A percentile compares a stretch with the other conserved stretches of the same genome.
Conservation (phyloP, 1,140 invertebrate species). For the Atopsyche davidsoni region DNA sequence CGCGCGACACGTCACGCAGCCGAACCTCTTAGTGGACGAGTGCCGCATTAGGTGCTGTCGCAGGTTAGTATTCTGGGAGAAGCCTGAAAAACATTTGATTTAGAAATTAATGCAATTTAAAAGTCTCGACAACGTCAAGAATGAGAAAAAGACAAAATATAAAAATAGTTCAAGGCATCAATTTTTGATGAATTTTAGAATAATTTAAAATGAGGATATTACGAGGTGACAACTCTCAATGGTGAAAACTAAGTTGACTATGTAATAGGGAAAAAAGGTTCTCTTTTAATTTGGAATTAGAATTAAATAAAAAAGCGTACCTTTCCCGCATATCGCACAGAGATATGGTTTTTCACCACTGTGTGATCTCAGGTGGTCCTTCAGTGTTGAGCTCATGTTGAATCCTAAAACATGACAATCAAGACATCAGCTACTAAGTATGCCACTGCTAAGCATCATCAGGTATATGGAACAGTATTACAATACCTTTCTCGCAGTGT, state of each 20-base stretch:
- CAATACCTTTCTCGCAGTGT: conserved; percentile 25
- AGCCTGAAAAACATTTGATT: conserved; percentile 31
- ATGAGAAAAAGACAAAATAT: no score
- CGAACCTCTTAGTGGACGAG: conserved; percentile 38
- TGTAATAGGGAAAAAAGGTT: no score
- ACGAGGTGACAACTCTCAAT: no score
- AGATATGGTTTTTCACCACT: conserved; percentile 42
- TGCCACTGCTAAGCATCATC: not conserved
- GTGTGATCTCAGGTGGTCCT: conserved; percentile 41
- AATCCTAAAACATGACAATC: conserved; percentile 29
- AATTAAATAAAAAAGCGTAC: no score
- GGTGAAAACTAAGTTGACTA: no score
- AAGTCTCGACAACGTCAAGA: no score
- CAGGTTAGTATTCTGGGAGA: conserved; percentile 41
- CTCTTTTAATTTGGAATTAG: no score
- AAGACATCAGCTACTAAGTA: conserved; percentile 5
- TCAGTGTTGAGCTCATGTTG: conserved; percentile 40
- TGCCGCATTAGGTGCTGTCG: conserved; percentile 41
- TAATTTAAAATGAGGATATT: no score
- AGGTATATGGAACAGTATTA: not conserved
- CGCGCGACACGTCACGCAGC: conserved; percentile 34
- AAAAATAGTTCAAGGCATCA: no score
- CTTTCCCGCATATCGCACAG: conserved; percentile 39
- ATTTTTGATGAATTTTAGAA: no score
- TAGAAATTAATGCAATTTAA: no score